Evolutionary conservation across 2,113 vertebrate genomes (phyloP).

Genomic region (Reinhardtius hippoglossoides): DNA sequence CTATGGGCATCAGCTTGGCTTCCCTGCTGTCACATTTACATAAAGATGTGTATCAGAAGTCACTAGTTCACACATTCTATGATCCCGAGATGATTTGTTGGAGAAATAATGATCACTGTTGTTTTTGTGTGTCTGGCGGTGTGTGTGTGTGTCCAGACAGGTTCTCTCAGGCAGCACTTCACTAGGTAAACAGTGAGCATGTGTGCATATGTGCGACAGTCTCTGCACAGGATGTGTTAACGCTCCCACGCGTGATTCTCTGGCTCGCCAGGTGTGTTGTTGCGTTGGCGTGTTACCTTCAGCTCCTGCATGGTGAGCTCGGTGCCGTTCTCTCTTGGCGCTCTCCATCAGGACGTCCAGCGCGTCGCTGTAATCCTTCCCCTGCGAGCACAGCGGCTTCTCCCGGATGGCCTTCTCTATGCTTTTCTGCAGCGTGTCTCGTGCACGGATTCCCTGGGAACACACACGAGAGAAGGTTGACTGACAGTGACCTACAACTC

Average conservation of each 20-base stretch:
- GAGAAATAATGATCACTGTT: background rate
- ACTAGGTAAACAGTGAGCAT: background rate
- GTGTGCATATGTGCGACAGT: background rate
- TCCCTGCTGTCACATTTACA: constrained; percentile 26
- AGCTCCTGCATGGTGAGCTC: constrained; percentile 98
- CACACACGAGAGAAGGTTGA: background rate
- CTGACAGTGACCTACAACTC: background rate
- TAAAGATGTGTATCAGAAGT: constrained; percentile 25
- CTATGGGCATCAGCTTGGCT: constrained; percentile 17
- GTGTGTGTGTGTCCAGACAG: background rate
- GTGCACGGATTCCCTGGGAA: constrained; percentile 91
- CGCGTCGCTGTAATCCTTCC: constrained; percentile 94
- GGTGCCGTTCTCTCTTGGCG: constrained; percentile 92
- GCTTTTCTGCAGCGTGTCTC: constrained; percentile 91
- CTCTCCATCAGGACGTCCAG: constrained; percentile 96
- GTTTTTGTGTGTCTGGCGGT: background rate
- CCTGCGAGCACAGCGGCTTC: constrained; percentile 91
- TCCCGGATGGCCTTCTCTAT: constrained; percentile 96
- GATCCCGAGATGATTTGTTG: constrained; percentile 20
- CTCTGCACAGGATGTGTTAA: background rate
- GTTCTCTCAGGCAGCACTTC: background rate
- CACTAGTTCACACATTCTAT: background rate
- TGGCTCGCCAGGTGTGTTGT: background rate
- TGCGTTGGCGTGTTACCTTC: constrained; percentile 84
- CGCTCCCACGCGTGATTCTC: background rate